phyloP scores from a whole-genome alignment of 1,140 invertebrate species.

The Drosophila lini region DNA sequence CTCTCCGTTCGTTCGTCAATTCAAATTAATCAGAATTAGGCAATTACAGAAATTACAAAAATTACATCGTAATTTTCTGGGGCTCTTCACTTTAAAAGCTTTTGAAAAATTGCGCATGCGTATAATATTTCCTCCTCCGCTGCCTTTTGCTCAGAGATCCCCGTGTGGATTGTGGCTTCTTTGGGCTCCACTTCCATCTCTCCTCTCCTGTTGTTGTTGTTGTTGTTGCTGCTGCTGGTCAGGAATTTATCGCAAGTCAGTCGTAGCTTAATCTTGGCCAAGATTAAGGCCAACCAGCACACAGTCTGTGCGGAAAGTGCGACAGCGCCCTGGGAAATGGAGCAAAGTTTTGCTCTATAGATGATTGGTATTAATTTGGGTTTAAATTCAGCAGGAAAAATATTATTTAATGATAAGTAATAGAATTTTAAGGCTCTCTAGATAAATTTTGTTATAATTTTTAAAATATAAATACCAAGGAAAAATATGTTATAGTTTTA shows the following conservation, averaged over 20 bases:
- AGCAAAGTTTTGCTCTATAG: background rate
- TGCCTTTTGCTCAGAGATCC: background rate
- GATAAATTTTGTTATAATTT: background rate
- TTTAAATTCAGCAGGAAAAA: background rate
- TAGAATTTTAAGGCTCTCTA: background rate
- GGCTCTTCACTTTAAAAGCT: slow-evolving; percentile 79
- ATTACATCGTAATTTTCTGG: slow-evolving; percentile 83
- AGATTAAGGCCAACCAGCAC: slow-evolving; percentile 10
- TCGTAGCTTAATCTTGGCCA: slow-evolving; percentile 34
- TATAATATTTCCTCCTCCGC: slow-evolving; percentile 24
- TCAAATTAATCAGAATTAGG: slow-evolving; percentile 84
- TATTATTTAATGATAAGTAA: background rate
- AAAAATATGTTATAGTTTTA: background rate
- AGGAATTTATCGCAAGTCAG: slow-evolving; percentile 60
- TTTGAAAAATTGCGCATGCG: slow-evolving; percentile 83
- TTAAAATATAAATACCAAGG: background rate
- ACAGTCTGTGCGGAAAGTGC: slow-evolving; percentile 33
- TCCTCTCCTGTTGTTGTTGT: background rate
- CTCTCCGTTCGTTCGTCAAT: slow-evolving; percentile 52
- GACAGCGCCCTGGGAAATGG: slow-evolving; percentile 13
- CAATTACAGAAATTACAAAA: slow-evolving; percentile 84
- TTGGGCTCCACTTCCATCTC: slow-evolving; percentile 3
- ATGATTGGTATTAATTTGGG: background rate
- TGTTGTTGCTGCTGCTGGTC: slow-evolving; percentile 12
- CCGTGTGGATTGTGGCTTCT: slow-evolving; percentile 12